Evolutionary conservation across 2,888 invertebrate genomes (phyloP).

Genomic region (Drosophila kuntzei): DNA sequence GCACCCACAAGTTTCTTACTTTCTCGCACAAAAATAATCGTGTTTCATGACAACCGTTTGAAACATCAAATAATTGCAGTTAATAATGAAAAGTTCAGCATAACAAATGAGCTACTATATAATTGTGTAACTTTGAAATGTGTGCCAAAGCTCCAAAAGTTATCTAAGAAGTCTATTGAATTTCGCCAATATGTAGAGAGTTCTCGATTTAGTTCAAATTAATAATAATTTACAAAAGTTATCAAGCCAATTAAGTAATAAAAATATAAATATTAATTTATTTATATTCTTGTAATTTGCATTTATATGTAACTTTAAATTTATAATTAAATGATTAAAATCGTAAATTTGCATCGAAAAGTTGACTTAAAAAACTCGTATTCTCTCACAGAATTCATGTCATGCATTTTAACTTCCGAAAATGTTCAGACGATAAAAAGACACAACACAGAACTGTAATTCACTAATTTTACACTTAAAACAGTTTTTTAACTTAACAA

Average conservation of each 20-base stretch:
- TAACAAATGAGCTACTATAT: not conserved
- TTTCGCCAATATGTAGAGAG: not conserved
- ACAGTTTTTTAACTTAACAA: not conserved
- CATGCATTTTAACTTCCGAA: not conserved
- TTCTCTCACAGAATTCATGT: not conserved
- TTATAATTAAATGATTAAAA: not conserved
- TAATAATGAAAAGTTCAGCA: not conserved
- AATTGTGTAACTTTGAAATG: constrained; percentile 2
- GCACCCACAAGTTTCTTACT: constrained; percentile 39
- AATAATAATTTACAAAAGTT: not conserved
- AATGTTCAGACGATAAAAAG: constrained; percentile 9
- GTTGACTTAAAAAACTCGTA: constrained; percentile 2
- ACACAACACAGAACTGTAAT: constrained; percentile 1
- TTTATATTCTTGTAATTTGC: not conserved
- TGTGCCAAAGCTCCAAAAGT: not conserved
- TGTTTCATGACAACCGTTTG: constrained; percentile 11
- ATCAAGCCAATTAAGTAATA: not conserved
- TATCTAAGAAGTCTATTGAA: not conserved
- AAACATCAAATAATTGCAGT: constrained; percentile 15
- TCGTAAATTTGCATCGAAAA: constrained; percentile 1
- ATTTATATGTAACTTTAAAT: not conserved
- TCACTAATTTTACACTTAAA: not conserved
- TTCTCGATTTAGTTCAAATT: no score
- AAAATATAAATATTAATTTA: not conserved
- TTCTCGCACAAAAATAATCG: constrained; percentile 9